These are phyloP conservation scores for Drosophila neotestacea DNA, from an alignment of 2,888 invertebrate species.

Conservation along the genomic window DNA sequence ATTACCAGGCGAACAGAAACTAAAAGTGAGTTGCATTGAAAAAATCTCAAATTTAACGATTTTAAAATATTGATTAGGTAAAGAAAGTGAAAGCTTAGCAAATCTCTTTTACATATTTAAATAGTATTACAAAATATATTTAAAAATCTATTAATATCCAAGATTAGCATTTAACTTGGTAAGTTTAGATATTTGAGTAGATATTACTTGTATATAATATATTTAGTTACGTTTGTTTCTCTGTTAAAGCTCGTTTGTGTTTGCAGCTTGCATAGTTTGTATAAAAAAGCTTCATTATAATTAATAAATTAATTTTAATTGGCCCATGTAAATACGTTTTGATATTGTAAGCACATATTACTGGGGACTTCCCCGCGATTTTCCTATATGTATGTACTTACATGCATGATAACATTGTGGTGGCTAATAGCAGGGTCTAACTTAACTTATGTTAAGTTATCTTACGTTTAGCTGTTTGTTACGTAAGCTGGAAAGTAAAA, in stretches of 20 bases:
- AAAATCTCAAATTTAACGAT: too few species aligned
- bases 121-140: slow-evolving; percentile 5
- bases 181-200: neutral
- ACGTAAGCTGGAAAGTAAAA: neutral
- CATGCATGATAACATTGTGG: too few species aligned
- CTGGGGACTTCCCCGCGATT: neutral
- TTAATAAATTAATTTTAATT: too few species aligned
- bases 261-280: too few species aligned
- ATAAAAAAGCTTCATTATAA: too few species aligned
- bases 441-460: slow-evolving; percentile 3
- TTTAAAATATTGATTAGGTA: slow-evolving; percentile 2
- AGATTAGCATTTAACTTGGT: neutral
- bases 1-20: too few species aligned
- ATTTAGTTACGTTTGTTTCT: too few species aligned
- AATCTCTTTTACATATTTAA: slow-evolving; percentile 3
- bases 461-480: neutral
- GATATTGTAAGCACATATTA: neutral
- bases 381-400: too few species aligned
- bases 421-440: too few species aligned
- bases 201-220: neutral
- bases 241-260: too few species aligned
- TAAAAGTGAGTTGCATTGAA: too few species aligned
- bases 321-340: too few species aligned
- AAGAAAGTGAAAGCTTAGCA: slow-evolving; percentile 35
- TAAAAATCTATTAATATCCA: slow-evolving; percentile 2